Evolutionary conservation across 2,888 invertebrate species (phyloP), one percentile per base, ranked within the genome.

Genomic region (Sepioteuthis lessoniana): DNA sequence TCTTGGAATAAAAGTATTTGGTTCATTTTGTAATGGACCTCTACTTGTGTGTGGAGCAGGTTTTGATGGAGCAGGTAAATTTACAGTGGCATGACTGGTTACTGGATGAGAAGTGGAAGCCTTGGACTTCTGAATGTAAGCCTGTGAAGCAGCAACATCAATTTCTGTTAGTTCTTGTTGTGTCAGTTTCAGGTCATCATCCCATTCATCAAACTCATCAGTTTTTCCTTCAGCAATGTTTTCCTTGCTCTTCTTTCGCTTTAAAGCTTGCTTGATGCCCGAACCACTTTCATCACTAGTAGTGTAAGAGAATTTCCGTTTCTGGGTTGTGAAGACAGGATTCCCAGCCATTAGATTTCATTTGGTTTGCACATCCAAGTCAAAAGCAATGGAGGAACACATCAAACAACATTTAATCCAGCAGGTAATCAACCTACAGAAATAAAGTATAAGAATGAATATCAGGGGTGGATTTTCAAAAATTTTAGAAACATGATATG

Each of bases 211-310:
- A 19, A 94, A 94, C 55, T 93, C 94, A 35, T 94, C 93, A 16
- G 94, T 95, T 46, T 94, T 94, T 10, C 94, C 93, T 21, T 93
- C 93, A 19, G 47, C 90, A 46, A 28, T 16, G 21, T 90, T 93
- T 19, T 95, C 95, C 16, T 95, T 96, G n/a, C 95, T 95, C 46
- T 94, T 95, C 31, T 95, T 95, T 93, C 95, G 95, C 95, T 96
- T 96, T 37, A 94, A 90, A 47, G 96, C 95, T 35, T 95, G 96
- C 28, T 94, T 90, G 76, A 37, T 90, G 46, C 37, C 91, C 91
- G 91, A 37, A 93, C 93, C 91, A 46, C 46, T 47, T 94, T 93
- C 91, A 94, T 60, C 38, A 47, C 38, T 76, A 28, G 92, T 93
- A 19, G 42, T 92, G 31, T 50, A 94, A 46, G 50, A 38, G n/a